Conservation (phyloP, 1,140 invertebrate genomes). For the Drosophila eugracilis region DNA sequence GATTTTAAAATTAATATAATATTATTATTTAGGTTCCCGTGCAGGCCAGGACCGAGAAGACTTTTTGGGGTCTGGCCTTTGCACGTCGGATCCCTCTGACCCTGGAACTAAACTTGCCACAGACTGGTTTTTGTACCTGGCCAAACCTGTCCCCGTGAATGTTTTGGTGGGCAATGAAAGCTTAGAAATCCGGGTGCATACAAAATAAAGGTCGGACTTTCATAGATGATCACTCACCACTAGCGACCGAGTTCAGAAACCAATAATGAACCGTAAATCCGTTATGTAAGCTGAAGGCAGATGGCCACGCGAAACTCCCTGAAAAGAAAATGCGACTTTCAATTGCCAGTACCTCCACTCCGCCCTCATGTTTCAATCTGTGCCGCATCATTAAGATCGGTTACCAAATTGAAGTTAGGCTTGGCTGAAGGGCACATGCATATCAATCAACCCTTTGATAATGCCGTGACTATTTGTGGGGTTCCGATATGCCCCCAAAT, state of each 20-base stretch:
- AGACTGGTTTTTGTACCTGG: constrained; percentile 75
- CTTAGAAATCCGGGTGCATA: constrained; percentile 85
- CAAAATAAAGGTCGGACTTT: constrained; percentile 85
- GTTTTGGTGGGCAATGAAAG: constrained; percentile 82
- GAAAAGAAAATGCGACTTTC: constrained; percentile 60
- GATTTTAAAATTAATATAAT: neutral
- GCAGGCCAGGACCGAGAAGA: constrained; percentile 57
- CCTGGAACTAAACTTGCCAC: constrained; percentile 62
- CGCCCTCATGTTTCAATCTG: constrained; percentile 89
- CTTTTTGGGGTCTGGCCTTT: constrained; percentile 75
- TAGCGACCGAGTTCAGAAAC: constrained; percentile 85
- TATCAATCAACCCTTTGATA: constrained; percentile 85
- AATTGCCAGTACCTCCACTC: constrained; percentile 88
- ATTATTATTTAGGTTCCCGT: constrained; percentile 19
- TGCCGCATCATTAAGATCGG: constrained; percentile 90
- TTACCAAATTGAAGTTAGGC: constrained; percentile 88
- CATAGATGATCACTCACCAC: constrained; percentile 83
- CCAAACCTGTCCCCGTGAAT: constrained; percentile 59
- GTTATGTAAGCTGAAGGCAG: constrained; percentile 85
- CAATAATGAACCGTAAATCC: constrained; percentile 86
- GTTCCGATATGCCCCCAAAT: constrained; percentile 80
- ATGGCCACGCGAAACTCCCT: constrained; percentile 84
- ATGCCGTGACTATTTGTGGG: constrained; percentile 87
- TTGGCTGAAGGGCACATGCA: constrained; percentile 84
- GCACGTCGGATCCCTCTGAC: constrained; percentile 56